Base-by-base conservation (phyloP, 2,797 vertebrate species). In the Alca torda region DNA sequence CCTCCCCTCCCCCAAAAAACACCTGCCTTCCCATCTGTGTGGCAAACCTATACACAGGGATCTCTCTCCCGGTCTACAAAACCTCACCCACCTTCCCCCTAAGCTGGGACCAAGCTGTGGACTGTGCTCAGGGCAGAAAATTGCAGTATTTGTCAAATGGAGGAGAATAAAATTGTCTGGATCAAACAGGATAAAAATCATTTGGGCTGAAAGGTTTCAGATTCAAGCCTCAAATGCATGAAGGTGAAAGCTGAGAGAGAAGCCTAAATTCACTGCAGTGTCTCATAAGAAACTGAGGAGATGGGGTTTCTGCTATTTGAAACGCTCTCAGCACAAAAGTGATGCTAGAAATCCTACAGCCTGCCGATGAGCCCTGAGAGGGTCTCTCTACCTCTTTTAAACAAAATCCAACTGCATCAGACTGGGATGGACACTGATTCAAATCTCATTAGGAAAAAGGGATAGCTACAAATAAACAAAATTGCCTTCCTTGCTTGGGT, bases 371-470 rank as follows among this genome's bases (percentile, higher is more conserved):
- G 84, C 35, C 67, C 35, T 0, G 0, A 59, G 28, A 31, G n/a
- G 17, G 23, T 25, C 23, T 81, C 69, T 78, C 37, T 84, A 21
- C 33, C 57, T 89, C 56, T 88, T 89, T 74, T 35, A 72, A 76
- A 63, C 33, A 70, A 70, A 78, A 77, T 84, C 84, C 63, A 79
- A 53, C 37, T 74, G 57, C 68, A 68, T 43, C 75, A 83, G 79
- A 60, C 84, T 89, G 75, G 43, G 86, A 87, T 13, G 7, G 77
- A 85, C 60, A 80, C 54, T 6, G 68, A 92, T 72, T 78, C 94
- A 80, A 69, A 97, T n/a, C 31, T 96, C 89, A 48, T 24, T n/a
- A 94, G 92, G 87, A 93, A 95, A 95, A 84, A 86, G 25, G 90
- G 78, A 95, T 69, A 93, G 64, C 87, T 89, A 81, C 87, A 89